These are phyloP conservation scores for Ceratina australensis DNA, from an alignment of 1,140 invertebrate genomes.

Conservation along the genomic window DNA sequence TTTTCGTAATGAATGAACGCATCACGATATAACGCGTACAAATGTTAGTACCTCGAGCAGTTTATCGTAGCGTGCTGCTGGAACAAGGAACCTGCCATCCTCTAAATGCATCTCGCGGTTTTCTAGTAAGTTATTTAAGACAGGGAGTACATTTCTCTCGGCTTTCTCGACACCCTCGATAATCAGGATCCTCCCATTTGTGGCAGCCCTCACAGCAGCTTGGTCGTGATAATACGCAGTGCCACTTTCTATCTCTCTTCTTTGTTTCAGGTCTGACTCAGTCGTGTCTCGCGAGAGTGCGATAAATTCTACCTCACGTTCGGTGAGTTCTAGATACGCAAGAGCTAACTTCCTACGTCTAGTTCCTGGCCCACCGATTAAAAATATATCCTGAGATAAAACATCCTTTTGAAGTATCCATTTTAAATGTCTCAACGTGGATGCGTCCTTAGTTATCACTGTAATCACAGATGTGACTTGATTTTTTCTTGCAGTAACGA, in stretches of 20 bases:
- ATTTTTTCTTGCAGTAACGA: neutral
- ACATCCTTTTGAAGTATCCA: conserved; percentile 98
- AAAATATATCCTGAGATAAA: conserved; percentile 96
- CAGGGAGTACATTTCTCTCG: conserved; percentile 97
- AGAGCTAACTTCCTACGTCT: conserved; percentile 89
- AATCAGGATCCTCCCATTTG: conserved; percentile 93
- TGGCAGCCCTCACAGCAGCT: conserved; percentile 95
- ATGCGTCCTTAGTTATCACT: conserved; percentile 56
- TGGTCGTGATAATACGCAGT: conserved; percentile 97
- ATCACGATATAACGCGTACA: too few species aligned
- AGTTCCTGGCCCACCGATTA: conserved; percentile 94
- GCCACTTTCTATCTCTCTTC: conserved; percentile 93
- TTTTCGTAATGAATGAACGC: neutral
- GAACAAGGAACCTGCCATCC: conserved; percentile 96
- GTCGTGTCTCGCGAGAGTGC: conserved; percentile 97
- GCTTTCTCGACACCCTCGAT: conserved; percentile 98
- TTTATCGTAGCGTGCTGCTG: conserved; percentile 93
- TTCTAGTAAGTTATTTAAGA: conserved; percentile 99
- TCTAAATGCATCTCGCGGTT: conserved; percentile 99
- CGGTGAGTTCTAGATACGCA: conserved; percentile 92
- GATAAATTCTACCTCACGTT: conserved; percentile 95
- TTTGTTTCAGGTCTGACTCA: conserved; percentile 97
- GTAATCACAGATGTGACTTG: conserved; percentile 35
- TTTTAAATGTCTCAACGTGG: conserved; percentile 88
- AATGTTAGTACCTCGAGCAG: conserved; percentile 85